phyloP scores from a whole-genome alignment of 2,888 invertebrate species.

The Drosophila greeni region DNA sequence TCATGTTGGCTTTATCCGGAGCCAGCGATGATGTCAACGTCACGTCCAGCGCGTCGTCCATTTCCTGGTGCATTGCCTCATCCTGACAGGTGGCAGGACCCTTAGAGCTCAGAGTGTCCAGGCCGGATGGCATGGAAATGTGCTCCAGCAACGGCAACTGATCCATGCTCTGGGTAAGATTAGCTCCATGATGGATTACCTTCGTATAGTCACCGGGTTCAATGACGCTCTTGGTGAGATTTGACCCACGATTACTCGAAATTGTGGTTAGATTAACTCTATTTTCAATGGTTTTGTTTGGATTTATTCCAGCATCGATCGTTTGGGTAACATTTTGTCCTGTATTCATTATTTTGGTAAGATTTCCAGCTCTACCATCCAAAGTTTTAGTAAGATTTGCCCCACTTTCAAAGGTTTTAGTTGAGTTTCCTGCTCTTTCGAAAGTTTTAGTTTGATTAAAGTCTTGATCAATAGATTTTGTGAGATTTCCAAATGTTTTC shows the following conservation, averaged over 20 bases:
- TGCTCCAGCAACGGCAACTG: conserved; percentile 69
- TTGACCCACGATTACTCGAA: neutral
- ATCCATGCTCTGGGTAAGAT: conserved; percentile 62
- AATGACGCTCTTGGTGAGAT: conserved; percentile 15
- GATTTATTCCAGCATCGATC: conserved; percentile 1
- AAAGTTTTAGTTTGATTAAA: conserved; percentile 4
- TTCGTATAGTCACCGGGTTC: conserved; percentile 25
- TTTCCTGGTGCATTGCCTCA: conserved; percentile 18
- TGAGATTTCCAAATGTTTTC: conserved; percentile 5
- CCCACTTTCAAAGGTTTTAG: conserved; percentile 11
- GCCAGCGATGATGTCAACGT: conserved; percentile 64
- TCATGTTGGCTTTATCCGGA: conserved; percentile 74
- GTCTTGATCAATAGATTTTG: neutral
- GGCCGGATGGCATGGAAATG: conserved; percentile 70
- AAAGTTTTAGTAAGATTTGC: conserved; percentile 10
- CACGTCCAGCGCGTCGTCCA: conserved; percentile 54
- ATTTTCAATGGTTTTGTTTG: neutral
- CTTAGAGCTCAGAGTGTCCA: conserved; percentile 45
- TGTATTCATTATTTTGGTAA: neutral
- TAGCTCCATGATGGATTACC: conserved; percentile 24
- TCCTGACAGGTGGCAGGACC: neutral
- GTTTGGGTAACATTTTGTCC: conserved; percentile 8
- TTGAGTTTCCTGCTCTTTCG: conserved; percentile 1
- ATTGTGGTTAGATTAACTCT: neutral
- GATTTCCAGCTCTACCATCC: neutral